Evolutionary conservation across 1,140 invertebrate genomes (phyloP).

Genomic region (Amphibalanus amphitrite): DNA sequence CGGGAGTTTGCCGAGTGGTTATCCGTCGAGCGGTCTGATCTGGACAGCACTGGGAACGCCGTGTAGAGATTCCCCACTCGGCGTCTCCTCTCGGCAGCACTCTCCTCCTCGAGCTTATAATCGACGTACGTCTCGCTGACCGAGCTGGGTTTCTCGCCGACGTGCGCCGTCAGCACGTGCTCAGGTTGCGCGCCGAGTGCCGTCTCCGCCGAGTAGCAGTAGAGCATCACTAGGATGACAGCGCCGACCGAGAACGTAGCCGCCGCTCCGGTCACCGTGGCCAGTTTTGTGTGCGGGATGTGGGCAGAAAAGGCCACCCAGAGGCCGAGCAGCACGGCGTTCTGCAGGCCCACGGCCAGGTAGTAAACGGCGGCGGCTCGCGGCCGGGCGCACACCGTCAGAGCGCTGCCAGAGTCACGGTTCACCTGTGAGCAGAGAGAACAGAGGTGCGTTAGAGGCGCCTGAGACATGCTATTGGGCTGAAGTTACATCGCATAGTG

Average conservation of each 20-base stretch:
- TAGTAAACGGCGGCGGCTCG: conserved; percentile 15
- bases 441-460: background rate
- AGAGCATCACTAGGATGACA: background rate
- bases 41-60: background rate
- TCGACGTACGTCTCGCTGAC: background rate
- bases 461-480: background rate
- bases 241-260: background rate
- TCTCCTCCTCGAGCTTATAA: background rate
- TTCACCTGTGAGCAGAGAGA: background rate
- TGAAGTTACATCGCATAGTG: background rate
- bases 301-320: background rate
- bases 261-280: background rate
- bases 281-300: background rate
- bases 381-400: conserved; percentile 15
- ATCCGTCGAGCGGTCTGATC: conserved; percentile 11
- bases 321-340: background rate
- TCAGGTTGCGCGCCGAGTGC: background rate
- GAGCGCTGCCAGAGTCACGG: conserved; percentile 10
- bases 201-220: background rate
- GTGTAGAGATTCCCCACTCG: background rate
- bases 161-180: background rate
- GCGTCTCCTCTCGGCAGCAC: background rate
- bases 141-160: background rate
- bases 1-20: conserved; percentile 16
- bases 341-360: conserved; percentile 14